phyloP scores from a whole-genome alignment of 2,113 vertebrate species.

The Muntiacus reevesi region DNA sequence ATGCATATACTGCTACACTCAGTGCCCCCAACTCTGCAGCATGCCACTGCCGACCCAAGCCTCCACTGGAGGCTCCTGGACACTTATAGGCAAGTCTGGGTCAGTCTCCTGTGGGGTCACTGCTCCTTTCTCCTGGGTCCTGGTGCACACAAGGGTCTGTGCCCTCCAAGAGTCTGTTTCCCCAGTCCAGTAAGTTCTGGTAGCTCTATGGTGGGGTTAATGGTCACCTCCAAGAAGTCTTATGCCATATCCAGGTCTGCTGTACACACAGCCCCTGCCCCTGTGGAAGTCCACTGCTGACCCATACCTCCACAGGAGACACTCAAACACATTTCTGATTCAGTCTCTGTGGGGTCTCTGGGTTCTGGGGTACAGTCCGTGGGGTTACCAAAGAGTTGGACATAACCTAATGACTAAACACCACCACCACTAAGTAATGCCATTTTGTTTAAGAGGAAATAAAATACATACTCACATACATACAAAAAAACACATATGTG shows the following conservation, averaged over 20 bases:
- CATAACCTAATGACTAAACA: not conserved
- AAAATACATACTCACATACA: not conserved
- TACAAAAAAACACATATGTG: not conserved
- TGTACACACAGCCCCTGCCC: not conserved
- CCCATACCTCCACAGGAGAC: not conserved
- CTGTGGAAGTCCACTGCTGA: not conserved
- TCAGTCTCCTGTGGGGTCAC: not conserved
- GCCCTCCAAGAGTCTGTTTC: not conserved
- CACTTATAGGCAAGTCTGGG: not conserved
- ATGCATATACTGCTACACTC: not conserved
- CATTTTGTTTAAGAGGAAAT: not conserved
- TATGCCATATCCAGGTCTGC: not conserved
- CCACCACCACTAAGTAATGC: not conserved
- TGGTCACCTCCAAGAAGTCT: not conserved
- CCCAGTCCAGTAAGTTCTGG: not conserved
- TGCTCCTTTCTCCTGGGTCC: not conserved
- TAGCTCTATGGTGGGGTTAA: not conserved
- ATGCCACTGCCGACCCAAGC: accelerated
- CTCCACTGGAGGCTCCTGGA: not conserved
- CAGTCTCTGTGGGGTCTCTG: not conserved
- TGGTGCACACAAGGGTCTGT: not conserved
- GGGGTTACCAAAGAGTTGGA: not conserved
- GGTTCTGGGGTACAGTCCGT: not conserved
- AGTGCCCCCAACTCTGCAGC: not conserved
- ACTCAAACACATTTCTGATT: not conserved